Percentiles rank a stretch among this genome's conserved stretches.
Evolutionary conservation across 2,888 invertebrate species (phyloP).

Genomic region (Furcula furcula): DNA sequence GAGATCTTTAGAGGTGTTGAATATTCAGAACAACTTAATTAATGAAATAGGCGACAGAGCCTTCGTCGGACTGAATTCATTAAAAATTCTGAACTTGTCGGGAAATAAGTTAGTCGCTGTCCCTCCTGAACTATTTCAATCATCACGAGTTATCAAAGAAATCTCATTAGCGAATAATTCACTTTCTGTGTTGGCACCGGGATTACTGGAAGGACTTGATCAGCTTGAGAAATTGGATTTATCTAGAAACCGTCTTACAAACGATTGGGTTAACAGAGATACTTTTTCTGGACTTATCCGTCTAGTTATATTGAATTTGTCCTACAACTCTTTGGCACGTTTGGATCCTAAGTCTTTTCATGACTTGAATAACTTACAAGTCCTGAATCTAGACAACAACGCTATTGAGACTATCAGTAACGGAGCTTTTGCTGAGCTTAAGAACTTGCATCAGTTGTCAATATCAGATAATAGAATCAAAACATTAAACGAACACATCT

Average conservation of each 20-base stretch:
- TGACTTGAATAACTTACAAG: slow-evolving; percentile 88
- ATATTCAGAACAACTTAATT: slow-evolving; percentile 89
- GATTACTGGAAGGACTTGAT: slow-evolving; percentile 87
- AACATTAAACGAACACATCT: slow-evolving; percentile 85
- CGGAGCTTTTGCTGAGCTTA: slow-evolving; percentile 87
- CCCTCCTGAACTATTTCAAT: slow-evolving; percentile 89
- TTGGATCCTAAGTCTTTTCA: slow-evolving; percentile 88
- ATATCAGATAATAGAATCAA: slow-evolving; percentile 87
- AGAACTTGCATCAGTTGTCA: slow-evolving; percentile 88
- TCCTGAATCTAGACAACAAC: slow-evolving; percentile 88
- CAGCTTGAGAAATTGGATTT: slow-evolving; percentile 88
- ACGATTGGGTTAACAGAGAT: slow-evolving; percentile 88
- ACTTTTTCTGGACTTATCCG: slow-evolving; percentile 88
- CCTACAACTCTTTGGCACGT: slow-evolving; percentile 85
- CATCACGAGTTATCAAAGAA: slow-evolving; percentile 86
- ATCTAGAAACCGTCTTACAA: slow-evolving; percentile 87
- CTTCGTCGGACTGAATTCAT: slow-evolving; percentile 85
- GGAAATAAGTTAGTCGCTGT: slow-evolving; percentile 90
- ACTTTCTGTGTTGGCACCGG: slow-evolving; percentile 88
- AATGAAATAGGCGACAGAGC: slow-evolving; percentile 88
- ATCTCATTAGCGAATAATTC: slow-evolving; percentile 90
- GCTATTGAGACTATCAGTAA: slow-evolving; percentile 86
- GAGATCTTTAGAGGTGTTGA: slow-evolving; percentile 85
- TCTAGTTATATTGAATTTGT: slow-evolving; percentile 87
- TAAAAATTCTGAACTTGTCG: slow-evolving; percentile 89